Evolutionary conservation across 2,113 vertebrate species (phyloP).

Genomic region (Heterochromis multidens): DNA sequence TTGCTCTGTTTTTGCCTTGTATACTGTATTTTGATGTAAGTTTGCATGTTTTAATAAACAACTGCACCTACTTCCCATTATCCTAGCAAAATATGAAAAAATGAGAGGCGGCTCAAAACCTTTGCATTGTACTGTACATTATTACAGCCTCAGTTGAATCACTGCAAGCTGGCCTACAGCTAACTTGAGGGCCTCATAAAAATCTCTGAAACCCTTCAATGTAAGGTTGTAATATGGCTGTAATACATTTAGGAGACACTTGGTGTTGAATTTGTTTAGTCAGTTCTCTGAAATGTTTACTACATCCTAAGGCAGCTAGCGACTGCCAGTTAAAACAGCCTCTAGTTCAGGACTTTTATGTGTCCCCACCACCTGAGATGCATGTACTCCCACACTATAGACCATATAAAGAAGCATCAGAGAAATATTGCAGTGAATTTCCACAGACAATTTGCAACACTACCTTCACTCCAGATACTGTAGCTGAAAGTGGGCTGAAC

Average conservation of each 20-base stretch:
- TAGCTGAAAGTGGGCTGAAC: background rate
- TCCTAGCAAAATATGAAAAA: background rate
- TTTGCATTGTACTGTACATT: background rate
- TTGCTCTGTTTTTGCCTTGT: background rate
- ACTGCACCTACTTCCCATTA: accelerated
- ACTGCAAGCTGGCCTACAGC: background rate
- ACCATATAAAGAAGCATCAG: background rate
- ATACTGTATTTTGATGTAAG: accelerated
- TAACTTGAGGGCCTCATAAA: background rate
- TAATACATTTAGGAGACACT: background rate
- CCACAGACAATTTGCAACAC: background rate
- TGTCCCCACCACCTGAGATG: background rate
- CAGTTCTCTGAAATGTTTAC: background rate
- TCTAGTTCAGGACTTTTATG: background rate
- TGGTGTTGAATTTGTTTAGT: background rate
- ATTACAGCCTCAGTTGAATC: background rate
- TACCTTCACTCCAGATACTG: background rate
- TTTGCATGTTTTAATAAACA: background rate
- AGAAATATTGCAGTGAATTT: background rate
- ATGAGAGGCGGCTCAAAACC: background rate
- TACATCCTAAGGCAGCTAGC: background rate
- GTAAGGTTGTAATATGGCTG: background rate
- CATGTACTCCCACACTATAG: background rate
- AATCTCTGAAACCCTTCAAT: background rate
- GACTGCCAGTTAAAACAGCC: background rate